Evolutionary conservation across 2,113 vertebrate genomes (phyloP).

Genomic region (Empidonax alnorum): DNA sequence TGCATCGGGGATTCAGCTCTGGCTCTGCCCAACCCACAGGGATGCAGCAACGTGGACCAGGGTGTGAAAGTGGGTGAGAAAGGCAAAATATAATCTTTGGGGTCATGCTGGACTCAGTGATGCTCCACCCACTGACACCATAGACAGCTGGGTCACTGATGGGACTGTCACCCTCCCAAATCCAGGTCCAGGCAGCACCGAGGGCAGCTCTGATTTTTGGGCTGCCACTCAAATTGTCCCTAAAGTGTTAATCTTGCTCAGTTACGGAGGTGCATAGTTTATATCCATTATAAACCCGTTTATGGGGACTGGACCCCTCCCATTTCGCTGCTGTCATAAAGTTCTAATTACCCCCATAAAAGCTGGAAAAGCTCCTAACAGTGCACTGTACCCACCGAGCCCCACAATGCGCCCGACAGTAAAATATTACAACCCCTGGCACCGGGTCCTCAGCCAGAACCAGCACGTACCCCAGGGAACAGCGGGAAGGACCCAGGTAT

Average conservation of each 20-base stretch:
- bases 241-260: slow-evolving; percentile 76
- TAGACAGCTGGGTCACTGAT: rapidly evolving
- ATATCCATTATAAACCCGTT: slow-evolving; percentile 84
- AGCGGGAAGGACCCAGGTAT: rapidly evolving
- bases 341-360: slow-evolving; percentile 84
- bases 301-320: slow-evolving; percentile 80
- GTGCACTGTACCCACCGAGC: slow-evolving; percentile 64
- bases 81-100: neutral
- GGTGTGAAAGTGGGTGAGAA: neutral
- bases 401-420: slow-evolving; percentile 57
- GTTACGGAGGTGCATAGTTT: slow-evolving; percentile 76
- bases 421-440: slow-evolving; percentile 52
- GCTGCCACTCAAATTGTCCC: slow-evolving; percentile 75
- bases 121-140: rapidly evolving
- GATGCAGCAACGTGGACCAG: rapidly evolving
- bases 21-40: neutral
- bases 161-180: neutral
- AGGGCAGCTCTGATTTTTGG: neutral
- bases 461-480: neutral
- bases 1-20: neutral
- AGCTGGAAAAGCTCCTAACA: slow-evolving; percentile 71
- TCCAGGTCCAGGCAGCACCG: rapidly evolving
- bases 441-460: neutral
- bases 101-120: neutral
- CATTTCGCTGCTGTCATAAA: slow-evolving; percentile 78